A percentile compares a stretch with the other conserved stretches of the same genome.
These are phyloP conservation scores for Scaptomyza flava DNA, from an alignment of 2,888 invertebrate genomes.

Conservation along the genomic window DNA sequence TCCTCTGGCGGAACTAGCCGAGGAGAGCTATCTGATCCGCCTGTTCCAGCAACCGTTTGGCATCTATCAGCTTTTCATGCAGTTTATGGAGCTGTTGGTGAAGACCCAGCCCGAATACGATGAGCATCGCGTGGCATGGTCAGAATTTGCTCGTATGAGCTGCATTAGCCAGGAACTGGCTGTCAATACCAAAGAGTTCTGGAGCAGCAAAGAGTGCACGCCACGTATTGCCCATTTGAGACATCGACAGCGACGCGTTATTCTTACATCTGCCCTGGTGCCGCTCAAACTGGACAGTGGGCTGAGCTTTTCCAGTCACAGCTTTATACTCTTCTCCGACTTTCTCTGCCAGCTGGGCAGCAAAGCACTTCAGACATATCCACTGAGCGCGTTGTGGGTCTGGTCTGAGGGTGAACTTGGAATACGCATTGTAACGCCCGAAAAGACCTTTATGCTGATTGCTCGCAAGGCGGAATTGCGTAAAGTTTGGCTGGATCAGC, in stretches of 20 bases:
- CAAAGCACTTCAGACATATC: constrained; percentile 88
- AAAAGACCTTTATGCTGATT: constrained; percentile 89
- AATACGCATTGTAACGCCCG: constrained; percentile 90
- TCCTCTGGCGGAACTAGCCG: constrained; percentile 54
- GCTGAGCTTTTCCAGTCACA: constrained; percentile 88
- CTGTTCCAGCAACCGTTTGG: constrained; percentile 82
- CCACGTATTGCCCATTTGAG: constrained; percentile 82
- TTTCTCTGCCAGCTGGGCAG: constrained; percentile 89
- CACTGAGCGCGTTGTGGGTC: constrained; percentile 92
- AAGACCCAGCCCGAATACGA: constrained; percentile 71
- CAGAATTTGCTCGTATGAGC: constrained; percentile 74
- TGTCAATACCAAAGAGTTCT: constrained; percentile 82
- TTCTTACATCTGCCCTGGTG: constrained; percentile 90
- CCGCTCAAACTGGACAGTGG: constrained; percentile 90
- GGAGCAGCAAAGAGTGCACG: constrained; percentile 83
- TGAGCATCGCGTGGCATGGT: constrained; percentile 80
- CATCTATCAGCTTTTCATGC: constrained; percentile 77
- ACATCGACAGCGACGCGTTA: constrained; percentile 89
- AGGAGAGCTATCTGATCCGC: constrained; percentile 70
- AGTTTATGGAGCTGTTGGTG: constrained; percentile 78
- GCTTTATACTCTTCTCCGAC: constrained; percentile 93
- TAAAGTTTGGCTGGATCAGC: constrained; percentile 91
- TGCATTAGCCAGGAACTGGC: constrained; percentile 82
- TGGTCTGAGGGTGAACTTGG: constrained; percentile 89
- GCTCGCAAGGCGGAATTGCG: constrained; percentile 88